Evolutionary conservation across 2,888 invertebrate genomes (phyloP).

Genomic region (Xestoiulus laeticollis): DNA sequence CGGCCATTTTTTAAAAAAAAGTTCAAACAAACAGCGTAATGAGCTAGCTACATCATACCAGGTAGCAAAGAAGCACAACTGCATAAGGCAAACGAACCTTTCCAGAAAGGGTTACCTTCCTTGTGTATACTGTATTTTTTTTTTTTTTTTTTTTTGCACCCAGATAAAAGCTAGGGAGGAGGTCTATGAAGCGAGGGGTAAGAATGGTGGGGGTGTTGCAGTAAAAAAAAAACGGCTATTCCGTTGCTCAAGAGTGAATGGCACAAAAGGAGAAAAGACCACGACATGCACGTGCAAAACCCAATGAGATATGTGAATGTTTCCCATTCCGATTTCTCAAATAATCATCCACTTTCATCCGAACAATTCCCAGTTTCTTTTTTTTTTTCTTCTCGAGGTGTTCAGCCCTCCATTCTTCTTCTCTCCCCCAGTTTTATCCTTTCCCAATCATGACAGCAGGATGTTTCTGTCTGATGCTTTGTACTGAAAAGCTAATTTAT

Average conservation of each 20-base stretch:
- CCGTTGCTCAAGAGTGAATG: not conserved
- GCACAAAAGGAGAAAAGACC: conserved; percentile 34
- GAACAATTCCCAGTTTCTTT: conserved; percentile 39
- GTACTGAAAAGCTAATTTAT: conserved; percentile 50
- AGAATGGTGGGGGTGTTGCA: not conserved
- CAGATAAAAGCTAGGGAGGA: conserved; percentile 1
- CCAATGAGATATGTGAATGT: conserved; percentile 40
- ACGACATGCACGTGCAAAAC: conserved; percentile 24
- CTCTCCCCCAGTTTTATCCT: conserved; percentile 45
- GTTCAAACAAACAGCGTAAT: conserved; percentile 1
- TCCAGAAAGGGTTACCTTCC: conserved; percentile 2
- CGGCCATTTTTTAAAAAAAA: not conserved
- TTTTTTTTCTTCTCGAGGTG: not conserved
- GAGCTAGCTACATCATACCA: not conserved
- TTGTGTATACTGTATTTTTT: not conserved
- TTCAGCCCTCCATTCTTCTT: conserved; percentile 43
- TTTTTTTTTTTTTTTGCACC: not conserved
- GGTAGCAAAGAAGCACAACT: not conserved
- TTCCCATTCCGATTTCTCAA: conserved; percentile 41
- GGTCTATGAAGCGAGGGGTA: not conserved
- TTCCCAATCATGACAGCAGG: conserved; percentile 50
- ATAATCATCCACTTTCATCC: conserved; percentile 41
- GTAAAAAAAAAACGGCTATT: not conserved
- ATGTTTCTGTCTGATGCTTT: conserved; percentile 50
- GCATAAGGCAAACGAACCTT: not conserved